Conservation (phyloP, 2,888 invertebrate species). For the Adela reaumurella region DNA sequence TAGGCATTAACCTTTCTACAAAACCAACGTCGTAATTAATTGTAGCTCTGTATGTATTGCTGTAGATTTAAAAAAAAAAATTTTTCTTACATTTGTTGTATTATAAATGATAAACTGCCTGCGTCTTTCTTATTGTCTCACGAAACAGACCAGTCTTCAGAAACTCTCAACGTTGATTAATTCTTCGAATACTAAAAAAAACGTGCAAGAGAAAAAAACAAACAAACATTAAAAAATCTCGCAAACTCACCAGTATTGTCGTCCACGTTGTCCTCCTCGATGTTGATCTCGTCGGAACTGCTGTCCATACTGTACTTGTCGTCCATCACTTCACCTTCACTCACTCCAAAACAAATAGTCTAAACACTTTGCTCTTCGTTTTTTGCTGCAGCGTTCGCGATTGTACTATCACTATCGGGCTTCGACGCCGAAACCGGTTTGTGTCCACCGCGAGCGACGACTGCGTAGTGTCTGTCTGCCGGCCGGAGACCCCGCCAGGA, state of each 20-base stretch:
- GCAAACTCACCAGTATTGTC: constrained; percentile 39
- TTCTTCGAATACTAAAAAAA: too few relatives aligned
- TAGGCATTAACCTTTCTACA: too few relatives aligned
- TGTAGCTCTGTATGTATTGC: too few relatives aligned
- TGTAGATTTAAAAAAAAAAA: too few relatives aligned
- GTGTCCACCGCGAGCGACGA: constrained; percentile 47
- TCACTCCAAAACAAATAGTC: constrained; percentile 24
- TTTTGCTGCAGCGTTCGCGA: constrained; percentile 25
- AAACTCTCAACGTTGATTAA: too few relatives aligned
- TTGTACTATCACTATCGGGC: background rate
- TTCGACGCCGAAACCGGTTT: constrained; percentile 36
- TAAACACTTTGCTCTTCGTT: constrained; percentile 26
- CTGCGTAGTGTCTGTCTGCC: constrained; percentile 50
- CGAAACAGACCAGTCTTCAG: too few relatives aligned
- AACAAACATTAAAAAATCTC: constrained; percentile 6
- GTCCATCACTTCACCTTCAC: constrained; percentile 46
- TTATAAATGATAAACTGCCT: too few relatives aligned
- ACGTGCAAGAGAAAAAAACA: background rate
- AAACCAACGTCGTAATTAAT: too few relatives aligned
- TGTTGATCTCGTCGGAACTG: constrained; percentile 48
- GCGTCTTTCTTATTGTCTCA: too few relatives aligned
- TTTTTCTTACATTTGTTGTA: too few relatives aligned
- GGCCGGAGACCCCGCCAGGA: constrained; percentile 23
- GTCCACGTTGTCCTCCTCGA: constrained; percentile 43
- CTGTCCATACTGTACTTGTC: constrained; percentile 50